A percentile compares a stretch with the other conserved stretches of the same genome.
Evolutionary conservation across 2,888 invertebrate genomes (phyloP).

Genomic region (Allacma fusca): DNA sequence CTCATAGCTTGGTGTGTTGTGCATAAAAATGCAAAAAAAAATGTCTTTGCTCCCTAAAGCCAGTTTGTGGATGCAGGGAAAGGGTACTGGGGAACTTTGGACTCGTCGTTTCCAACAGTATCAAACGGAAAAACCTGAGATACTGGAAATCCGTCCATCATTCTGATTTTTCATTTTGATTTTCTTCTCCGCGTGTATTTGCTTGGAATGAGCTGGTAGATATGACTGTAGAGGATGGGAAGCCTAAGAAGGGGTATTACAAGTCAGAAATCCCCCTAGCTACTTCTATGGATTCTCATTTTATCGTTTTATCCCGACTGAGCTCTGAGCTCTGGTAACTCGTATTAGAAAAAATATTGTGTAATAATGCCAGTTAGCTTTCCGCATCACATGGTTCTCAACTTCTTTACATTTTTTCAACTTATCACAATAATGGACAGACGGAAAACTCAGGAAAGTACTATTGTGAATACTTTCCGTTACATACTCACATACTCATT

Average conservation of each 20-base stretch:
- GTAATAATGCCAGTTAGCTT: constrained; percentile 24
- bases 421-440: constrained; percentile 30
- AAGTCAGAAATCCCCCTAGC: constrained; percentile 16
- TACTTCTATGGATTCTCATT: constrained; percentile 18
- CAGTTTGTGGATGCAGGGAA: too few species aligned
- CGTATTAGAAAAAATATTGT: constrained; percentile 26
- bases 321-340: background rate
- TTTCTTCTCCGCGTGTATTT: constrained; percentile 14
- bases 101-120: too few species aligned
- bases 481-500: background rate
- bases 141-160: constrained; percentile 38
- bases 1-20: too few species aligned
- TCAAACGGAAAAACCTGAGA: constrained; percentile 27
- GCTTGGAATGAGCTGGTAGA: constrained; percentile 29
- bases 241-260: constrained; percentile 25
- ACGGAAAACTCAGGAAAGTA: constrained; percentile 17
- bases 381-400: constrained; percentile 33
- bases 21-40: too few species aligned
- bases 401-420: constrained; percentile 33
- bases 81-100: too few species aligned
- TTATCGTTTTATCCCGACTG: constrained; percentile 30
- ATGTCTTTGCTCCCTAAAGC: too few species aligned
- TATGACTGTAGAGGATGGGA: background rate
- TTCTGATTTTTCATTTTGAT: constrained; percentile 39
- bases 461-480: constrained; percentile 23